phyloP scores from a whole-genome alignment of 1,140 invertebrate species.

The Liolophura sinensis region DNA sequence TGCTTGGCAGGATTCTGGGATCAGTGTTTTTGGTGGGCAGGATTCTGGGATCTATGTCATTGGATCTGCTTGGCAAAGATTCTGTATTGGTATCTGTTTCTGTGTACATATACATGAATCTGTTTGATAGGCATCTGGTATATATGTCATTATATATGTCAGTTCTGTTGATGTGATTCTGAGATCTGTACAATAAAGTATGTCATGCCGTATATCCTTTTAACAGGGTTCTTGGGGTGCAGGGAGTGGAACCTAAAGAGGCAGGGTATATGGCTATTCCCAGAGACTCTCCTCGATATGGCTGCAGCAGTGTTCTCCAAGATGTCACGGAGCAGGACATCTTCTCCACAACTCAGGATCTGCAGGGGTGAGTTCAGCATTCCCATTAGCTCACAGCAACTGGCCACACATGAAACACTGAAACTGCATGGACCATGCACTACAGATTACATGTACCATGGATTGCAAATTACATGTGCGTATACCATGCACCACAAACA shows the following conservation, averaged over 20 bases:
- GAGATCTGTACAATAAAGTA: neutral
- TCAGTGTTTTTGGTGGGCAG: no score
- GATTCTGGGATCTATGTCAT: no score
- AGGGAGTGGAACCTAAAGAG: slow-evolving; percentile 36
- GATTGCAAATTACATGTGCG: neutral
- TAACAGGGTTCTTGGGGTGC: slow-evolving; percentile 42
- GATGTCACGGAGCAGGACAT: slow-evolving; percentile 41
- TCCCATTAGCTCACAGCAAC: neutral
- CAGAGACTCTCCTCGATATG: slow-evolving; percentile 25
- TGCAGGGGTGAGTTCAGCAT: slow-evolving; percentile 38
- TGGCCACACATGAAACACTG: neutral
- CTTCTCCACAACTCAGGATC: slow-evolving; percentile 29
- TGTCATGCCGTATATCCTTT: slow-evolving; percentile 3
- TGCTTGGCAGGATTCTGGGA: no score
- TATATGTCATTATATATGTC: no score
- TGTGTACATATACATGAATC: no score
- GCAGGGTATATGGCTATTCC: slow-evolving; percentile 35
- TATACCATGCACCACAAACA: no score
- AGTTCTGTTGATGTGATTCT: no score
- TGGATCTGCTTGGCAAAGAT: no score
- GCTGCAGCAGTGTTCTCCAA: slow-evolving; percentile 32
- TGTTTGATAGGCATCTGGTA: no score
- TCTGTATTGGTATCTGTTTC: no score
- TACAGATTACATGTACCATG: neutral
- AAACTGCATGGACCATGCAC: neutral